Evolutionary conservation across 1,140 invertebrate species (phyloP), one percentile per base, ranked within the genome.

Genomic region (Diprion similis): DNA sequence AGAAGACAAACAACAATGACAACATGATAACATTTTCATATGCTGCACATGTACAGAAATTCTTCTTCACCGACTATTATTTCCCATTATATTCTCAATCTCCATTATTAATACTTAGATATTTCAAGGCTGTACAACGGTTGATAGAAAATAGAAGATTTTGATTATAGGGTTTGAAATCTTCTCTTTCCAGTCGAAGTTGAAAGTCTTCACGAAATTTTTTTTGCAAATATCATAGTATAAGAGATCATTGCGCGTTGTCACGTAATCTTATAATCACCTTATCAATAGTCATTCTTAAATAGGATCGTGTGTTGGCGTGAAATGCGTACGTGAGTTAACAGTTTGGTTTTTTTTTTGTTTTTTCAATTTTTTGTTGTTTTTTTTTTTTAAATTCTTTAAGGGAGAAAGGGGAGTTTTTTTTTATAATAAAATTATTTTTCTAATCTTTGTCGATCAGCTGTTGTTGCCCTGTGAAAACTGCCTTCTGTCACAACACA

Each of bases 381-480:
- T 59, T 59, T 59, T 59, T 15, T 59, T 59, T 59, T 59, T 59
- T 59, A 59, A 59, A 0, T 59, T 59, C n/a, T 59, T 59, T 59
- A 37, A 37, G 24, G 24, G 24, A 37, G 24, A 37, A 37, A 37
- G 24, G 24, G 24, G 46, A 81, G 74, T 80, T 85, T 78, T 81
- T 81, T 82, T 85, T 79, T 84, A 83, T 86, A 86, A 85, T 87
- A 87, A 85, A 86, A 84, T 85, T 86, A 85, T 81, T 82, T 81
- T 83, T 80, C 80, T 85, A 82, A 86, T 83, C 82, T 81, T 86
- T 84, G 79, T 87, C 81, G 80, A 87, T 87, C 78, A 85, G 83
- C 82, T 86, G 81, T 88, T 87, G 87, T 88, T 88, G 87, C 85
- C 85, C 87, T 83, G 85, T 88, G 87, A 88, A 87, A 87, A 87